Percentiles rank a stretch among this genome's conserved stretches.
These are phyloP conservation scores for Silurus glanis DNA, from an alignment of 2,113 vertebrate genomes.

Conservation along the genomic window DNA sequence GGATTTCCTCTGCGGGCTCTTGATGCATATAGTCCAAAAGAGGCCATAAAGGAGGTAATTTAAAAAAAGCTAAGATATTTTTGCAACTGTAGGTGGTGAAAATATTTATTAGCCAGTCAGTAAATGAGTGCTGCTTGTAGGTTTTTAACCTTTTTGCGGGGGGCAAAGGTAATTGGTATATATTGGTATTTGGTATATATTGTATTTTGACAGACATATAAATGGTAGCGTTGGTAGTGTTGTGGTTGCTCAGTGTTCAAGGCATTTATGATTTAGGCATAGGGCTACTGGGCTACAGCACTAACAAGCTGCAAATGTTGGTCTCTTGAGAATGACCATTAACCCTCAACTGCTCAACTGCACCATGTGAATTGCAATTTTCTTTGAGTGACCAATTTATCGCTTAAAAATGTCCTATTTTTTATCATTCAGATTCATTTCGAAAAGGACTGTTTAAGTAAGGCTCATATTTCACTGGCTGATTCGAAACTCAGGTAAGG, in stretches of 20 bases:
- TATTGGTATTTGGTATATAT: not conserved
- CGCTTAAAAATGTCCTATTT: not conserved
- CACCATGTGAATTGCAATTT: not conserved
- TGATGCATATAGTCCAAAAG: slow-evolving; percentile 48
- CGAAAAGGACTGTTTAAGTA: slow-evolving; percentile 42
- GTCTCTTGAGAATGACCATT: not conserved
- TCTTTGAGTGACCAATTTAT: not conserved
- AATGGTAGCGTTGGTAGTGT: not conserved
- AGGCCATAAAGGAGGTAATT: slow-evolving; percentile 50
- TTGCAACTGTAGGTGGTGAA: not conserved
- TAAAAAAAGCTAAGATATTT: too few species aligned
- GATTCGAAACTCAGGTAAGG: slow-evolving; percentile 54
- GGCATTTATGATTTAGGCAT: not conserved
- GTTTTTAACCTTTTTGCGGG: not conserved
- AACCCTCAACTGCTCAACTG: not conserved
- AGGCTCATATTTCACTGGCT: slow-evolving; percentile 40
- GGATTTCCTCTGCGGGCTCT: slow-evolving; percentile 40
- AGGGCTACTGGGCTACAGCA: not conserved
- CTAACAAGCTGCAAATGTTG: not conserved
- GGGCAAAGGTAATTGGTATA: not conserved
- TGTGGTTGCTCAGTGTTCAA: not conserved
- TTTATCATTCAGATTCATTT: slow-evolving; percentile 52
- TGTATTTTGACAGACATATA: not conserved
- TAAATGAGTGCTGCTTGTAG: not conserved
- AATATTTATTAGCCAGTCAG: not conserved